phyloP scores from a whole-genome alignment of 2,113 vertebrate genomes.

The Chaenogobius annularis region DNA sequence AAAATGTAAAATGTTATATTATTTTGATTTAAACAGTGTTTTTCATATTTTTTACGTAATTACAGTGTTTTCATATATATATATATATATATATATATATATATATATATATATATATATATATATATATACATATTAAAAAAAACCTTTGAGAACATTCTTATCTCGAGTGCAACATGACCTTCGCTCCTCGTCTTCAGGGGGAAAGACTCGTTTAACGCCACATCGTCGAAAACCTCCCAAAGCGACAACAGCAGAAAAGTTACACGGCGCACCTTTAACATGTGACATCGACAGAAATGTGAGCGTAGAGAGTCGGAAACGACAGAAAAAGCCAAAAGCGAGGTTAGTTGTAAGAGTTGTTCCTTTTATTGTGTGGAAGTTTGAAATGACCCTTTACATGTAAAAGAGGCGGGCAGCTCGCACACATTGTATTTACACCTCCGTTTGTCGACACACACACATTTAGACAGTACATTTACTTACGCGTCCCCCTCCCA shows the following conservation, averaged over 20 bases:
- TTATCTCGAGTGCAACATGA: no score
- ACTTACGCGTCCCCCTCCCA: slow-evolving; percentile 4
- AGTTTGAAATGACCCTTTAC: slow-evolving; percentile 36
- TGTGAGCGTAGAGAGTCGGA: slow-evolving; percentile 35
- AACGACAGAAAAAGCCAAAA: slow-evolving; percentile 61
- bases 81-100: no score
- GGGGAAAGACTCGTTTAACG: no score
- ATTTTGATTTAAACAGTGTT: no score
- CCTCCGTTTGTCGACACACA: slow-evolving; percentile 60
- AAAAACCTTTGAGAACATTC: no score
- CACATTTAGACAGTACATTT: slow-evolving; percentile 60
- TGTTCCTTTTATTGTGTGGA: slow-evolving; percentile 57
- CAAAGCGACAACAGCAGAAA: neutral
- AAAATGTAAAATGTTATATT: no score
- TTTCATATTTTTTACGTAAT: no score
- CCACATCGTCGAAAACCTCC: no score
- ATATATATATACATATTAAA: no score
- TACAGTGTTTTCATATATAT: no score
- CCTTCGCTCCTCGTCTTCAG: no score
- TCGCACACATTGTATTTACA: slow-evolving; percentile 73
- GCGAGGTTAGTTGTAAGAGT: slow-evolving; percentile 68
- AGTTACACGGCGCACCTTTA: neutral
- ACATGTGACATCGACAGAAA: slow-evolving; percentile 37
- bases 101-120: no score
- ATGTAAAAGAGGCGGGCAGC: slow-evolving; percentile 67